These are phyloP conservation scores for Malthinus flaveolus DNA, from an alignment of 2,888 invertebrate species.

Conservation along the genomic window DNA sequence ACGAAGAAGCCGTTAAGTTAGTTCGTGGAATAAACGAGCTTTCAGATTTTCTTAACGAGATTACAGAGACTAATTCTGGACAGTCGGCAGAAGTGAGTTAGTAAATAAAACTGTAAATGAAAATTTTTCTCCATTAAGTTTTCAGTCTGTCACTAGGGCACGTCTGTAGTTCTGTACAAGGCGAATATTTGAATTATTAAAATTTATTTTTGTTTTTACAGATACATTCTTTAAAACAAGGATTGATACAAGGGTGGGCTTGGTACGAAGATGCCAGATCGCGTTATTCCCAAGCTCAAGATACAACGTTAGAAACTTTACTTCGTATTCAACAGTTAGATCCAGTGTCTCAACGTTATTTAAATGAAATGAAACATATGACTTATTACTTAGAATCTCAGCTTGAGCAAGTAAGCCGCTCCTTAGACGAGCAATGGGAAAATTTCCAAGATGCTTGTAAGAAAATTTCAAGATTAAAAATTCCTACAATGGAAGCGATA, in stretches of 20 bases:
- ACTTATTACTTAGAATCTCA: conserved; percentile 76
- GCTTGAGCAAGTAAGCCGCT: conserved; percentile 69
- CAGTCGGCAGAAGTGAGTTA: conserved; percentile 62
- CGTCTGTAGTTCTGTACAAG: background rate
- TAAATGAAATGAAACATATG: conserved; percentile 70
- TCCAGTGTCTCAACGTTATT: conserved; percentile 67
- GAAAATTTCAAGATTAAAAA: conserved; percentile 59
- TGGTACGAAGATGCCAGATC: conserved; percentile 63
- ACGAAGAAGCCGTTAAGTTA: conserved; percentile 60
- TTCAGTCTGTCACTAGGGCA: too few species aligned
- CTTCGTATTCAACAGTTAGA: conserved; percentile 59
- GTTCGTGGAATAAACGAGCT: conserved; percentile 59
- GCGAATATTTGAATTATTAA: background rate
- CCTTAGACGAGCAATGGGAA: conserved; percentile 78
- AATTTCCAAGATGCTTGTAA: conserved; percentile 61
- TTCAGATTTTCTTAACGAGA: conserved; percentile 64
- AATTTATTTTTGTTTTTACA: conserved; percentile 28
- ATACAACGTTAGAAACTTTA: conserved; percentile 45
- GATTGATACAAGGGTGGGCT: conserved; percentile 59
- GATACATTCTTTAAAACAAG: conserved; percentile 57
- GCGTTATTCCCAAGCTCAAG: conserved; percentile 51
- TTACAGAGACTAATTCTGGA: conserved; percentile 62
- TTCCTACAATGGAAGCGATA: conserved; percentile 74
- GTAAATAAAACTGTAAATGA: too few species aligned
- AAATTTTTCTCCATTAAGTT: too few species aligned